Percentiles rank a stretch among this genome's conserved stretches.
Conservation (phyloP, 2,888 invertebrate genomes). For the Agrenia bidenticulata region DNA sequence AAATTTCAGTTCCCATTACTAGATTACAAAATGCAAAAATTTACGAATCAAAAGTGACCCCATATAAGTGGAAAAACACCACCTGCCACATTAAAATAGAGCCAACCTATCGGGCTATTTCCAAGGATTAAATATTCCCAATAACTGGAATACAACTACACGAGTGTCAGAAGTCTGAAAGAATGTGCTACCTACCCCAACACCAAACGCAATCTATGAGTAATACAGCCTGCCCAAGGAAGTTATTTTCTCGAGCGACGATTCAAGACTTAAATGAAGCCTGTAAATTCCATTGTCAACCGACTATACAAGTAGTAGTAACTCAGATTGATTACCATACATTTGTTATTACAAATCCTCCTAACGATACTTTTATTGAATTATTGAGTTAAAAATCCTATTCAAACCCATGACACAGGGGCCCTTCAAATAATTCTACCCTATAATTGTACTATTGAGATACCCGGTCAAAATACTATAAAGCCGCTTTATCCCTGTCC, state of each 20-base stretch:
- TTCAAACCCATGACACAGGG: slow-evolving; percentile 2
- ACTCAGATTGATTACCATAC: slow-evolving; percentile 17
- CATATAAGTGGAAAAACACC: slow-evolving; percentile 16
- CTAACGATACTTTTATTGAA: not conserved
- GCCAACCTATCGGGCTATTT: slow-evolving; percentile 9
- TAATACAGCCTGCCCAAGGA: slow-evolving; percentile 9
- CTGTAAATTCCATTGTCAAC: slow-evolving; percentile 18
- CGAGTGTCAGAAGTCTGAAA: slow-evolving; percentile 12
- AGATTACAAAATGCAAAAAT: not conserved
- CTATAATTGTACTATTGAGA: not conserved
- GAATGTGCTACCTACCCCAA: slow-evolving; percentile 20
- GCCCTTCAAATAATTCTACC: slow-evolving; percentile 8
- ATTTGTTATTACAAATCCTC: slow-evolving; percentile 8
- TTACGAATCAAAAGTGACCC: slow-evolving; percentile 8
- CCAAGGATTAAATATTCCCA: slow-evolving; percentile 2
- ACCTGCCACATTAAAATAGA: slow-evolving; percentile 19
- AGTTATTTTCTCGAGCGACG: slow-evolving; percentile 11
- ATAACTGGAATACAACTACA: slow-evolving; percentile 20
- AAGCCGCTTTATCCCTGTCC: slow-evolving; percentile 25
- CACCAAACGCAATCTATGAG: slow-evolving; percentile 10
- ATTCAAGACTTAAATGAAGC: slow-evolving; percentile 16
- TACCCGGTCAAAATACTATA: slow-evolving; percentile 8
- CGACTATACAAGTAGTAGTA: not conserved
- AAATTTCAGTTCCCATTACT: slow-evolving; percentile 15
- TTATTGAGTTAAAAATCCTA: not conserved